Conservation (phyloP, 1,140 invertebrate genomes). For the Oryzaephilus surinamensis region DNA sequence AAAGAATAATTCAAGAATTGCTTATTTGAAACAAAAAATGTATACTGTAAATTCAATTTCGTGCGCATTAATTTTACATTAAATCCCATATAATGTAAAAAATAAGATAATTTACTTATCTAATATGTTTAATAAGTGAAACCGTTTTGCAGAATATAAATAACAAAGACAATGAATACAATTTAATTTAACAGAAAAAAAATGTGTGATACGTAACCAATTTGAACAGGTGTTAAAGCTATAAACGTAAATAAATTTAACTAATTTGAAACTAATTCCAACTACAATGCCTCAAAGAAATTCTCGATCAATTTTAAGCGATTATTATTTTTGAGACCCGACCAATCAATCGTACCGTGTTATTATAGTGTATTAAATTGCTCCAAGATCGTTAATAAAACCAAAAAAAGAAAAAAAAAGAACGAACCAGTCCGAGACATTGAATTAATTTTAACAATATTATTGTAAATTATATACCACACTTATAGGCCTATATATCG, state of each 20-base stretch:
- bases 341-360: conserved; percentile 28
- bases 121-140: too few species aligned
- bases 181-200: too few species aligned
- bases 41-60: too few species aligned
- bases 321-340: conserved; percentile 28
- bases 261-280: conserved; percentile 23
- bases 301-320: conserved; percentile 21
- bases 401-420: background rate
- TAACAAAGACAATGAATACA: too few species aligned
- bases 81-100: too few species aligned
- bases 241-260: conserved; percentile 4
- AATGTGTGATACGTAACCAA: too few species aligned
- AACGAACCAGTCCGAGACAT: conserved; percentile 19
- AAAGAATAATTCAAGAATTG: too few species aligned
- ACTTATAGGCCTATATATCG: conserved; percentile 6
- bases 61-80: too few species aligned
- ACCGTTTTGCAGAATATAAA: too few species aligned
- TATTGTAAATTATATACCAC: conserved; percentile 14
- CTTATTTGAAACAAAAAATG: too few species aligned
- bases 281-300: conserved; percentile 22
- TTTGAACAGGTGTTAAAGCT: conserved; percentile 1
- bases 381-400: conserved; percentile 19
- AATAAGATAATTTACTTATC: too few species aligned
- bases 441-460: conserved; percentile 25
- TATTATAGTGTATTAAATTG: conserved; percentile 27